Evolutionary conservation across 2,797 vertebrate genomes (phyloP).

Genomic region (Enteromius thamalakanensis): DNA sequence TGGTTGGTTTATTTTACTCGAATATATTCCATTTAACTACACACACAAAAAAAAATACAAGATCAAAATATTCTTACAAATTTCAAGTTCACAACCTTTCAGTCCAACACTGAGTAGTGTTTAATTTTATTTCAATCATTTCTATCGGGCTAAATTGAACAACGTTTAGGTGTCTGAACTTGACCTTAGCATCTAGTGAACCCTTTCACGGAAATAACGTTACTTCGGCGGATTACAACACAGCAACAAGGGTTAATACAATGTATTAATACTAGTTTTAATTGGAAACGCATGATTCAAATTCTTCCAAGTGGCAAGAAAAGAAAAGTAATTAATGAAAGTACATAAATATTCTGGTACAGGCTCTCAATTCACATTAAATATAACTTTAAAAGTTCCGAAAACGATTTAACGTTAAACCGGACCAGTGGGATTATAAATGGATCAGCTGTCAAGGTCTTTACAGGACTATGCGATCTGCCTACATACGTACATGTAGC

Average conservation of each 20-base stretch:
- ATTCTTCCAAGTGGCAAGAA: not conserved
- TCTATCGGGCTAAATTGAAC: not conserved
- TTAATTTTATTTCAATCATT: not conserved
- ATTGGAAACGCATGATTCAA: not conserved
- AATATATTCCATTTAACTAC: not conserved
- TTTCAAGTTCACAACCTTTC: not conserved
- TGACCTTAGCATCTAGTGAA: not conserved
- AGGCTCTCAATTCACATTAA: not conserved
- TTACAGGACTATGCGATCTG: not conserved
- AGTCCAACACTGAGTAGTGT: not conserved
- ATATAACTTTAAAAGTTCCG: not conserved
- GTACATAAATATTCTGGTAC: not conserved
- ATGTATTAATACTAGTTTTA: not conserved
- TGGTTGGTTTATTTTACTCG: not conserved
- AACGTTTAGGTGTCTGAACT: not conserved
- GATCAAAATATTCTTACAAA: not conserved
- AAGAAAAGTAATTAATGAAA: not conserved
- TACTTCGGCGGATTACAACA: not conserved
- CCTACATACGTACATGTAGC: no score
- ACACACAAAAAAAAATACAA: not conserved
- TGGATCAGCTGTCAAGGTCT: conserved; percentile 21
- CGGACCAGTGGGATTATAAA: not conserved
- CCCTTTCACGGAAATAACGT: not conserved
- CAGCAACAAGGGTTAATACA: not conserved
- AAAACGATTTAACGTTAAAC: not conserved